Base-by-base conservation (phyloP, 1,140 invertebrate genomes). In the Cyclina sinensis region DNA sequence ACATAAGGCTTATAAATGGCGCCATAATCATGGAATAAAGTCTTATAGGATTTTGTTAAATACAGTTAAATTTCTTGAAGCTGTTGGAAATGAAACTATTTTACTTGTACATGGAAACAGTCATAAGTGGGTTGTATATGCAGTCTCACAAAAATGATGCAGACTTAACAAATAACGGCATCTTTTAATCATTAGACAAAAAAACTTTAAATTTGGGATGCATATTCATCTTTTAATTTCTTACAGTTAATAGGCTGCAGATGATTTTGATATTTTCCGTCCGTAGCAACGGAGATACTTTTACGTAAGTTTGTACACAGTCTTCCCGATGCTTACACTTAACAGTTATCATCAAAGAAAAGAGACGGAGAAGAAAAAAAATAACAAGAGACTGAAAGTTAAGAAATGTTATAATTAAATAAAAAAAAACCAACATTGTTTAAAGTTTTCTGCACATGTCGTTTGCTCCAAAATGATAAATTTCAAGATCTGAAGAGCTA, bases 81-180 rank as follows among this genome's bases (percentile, higher is more conserved):
- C 85, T 87, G 85, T 70, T 18, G 30, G 74, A 87, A 48, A 59
- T 87, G 85, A 80, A 59, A 76, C 39, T 80, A 74, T 87, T n/a
- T 87, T 87, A 73, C 54, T 57, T 59, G 73, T 51, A 30, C 57
- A 87, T 87, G 73, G 59, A 76, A 80, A 87, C 74, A 87, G 74
- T 87, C 54, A 12, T 70, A 87, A 80, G 85, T 65, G 76, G 51
- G 30, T 37, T 46, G 59, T 16, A 39, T 87, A 79, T 68, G 80
- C 85, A 87, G 59, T 43, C 59, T 80, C 80, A 54, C 70, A 87
- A 78, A 87, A 80, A 87, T 70, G 54, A 62, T 87, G 54, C 30
- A 27, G n/a, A 11, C 70, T 80, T 65, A 37, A 30, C 70, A 87
- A 87, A 87, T 76, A 79, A 2, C n/a, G 24, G 21, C 76, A 79